Percentiles rank a stretch among this genome's conserved stretches.
These are phyloP conservation scores for Muntiacus reevesi DNA, from an alignment of 2,113 vertebrate species.

Conservation along the genomic window DNA sequence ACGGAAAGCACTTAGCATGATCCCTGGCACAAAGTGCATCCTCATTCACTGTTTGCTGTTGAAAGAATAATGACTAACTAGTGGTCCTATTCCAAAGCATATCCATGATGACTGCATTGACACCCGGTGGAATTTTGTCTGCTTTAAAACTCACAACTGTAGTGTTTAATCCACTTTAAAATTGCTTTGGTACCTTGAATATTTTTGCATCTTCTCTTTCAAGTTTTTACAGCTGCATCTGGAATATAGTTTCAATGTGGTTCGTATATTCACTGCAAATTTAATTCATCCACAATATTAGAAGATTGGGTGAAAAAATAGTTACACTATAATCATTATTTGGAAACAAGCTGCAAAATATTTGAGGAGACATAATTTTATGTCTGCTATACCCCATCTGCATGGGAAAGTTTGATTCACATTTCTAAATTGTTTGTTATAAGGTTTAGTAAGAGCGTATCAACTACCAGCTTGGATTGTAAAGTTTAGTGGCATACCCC, in stretches of 20 bases:
- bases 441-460: background rate
- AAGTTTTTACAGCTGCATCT: background rate
- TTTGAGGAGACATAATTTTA: background rate
- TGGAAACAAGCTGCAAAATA: background rate
- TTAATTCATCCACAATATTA: background rate
- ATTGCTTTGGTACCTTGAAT: background rate
- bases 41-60: background rate
- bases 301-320: background rate
- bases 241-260: background rate
- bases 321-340: background rate
- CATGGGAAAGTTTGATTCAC: background rate
- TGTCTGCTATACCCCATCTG: background rate
- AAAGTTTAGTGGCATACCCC: background rate
- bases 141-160: background rate
- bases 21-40: background rate
- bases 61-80: background rate
- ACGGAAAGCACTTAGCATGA: background rate
- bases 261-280: background rate
- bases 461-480: background rate
- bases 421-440: background rate
- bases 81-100: background rate
- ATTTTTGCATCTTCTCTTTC: background rate
- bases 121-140: background rate
- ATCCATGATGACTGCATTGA: background rate
- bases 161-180: background rate